Conservation (phyloP, 2,888 invertebrate species). For the Habrosyne pyritoides region DNA sequence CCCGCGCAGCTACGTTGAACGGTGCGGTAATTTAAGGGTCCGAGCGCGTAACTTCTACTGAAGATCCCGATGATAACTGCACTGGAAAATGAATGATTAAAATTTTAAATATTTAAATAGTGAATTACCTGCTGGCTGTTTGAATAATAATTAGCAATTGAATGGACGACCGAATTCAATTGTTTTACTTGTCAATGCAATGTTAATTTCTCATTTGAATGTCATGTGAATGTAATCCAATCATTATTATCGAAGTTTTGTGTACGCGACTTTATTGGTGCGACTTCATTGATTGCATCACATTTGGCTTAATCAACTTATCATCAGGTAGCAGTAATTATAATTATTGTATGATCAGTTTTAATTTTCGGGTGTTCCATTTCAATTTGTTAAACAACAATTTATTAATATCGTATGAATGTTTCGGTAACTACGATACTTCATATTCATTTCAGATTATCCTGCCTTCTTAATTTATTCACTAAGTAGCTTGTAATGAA, state of each 20-base stretch:
- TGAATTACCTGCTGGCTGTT: slow-evolving; percentile 51
- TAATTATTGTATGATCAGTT: not conserved
- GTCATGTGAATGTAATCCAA: slow-evolving; percentile 41
- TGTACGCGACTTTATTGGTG: slow-evolving; percentile 48
- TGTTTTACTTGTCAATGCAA: slow-evolving; percentile 58
- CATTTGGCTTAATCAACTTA: slow-evolving; percentile 26
- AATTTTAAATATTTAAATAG: slow-evolving; percentile 62
- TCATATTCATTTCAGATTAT: no score
- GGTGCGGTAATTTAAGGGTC: no score
- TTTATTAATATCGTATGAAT: no score
- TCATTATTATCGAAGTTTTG: slow-evolving; percentile 28
- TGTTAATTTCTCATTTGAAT: slow-evolving; percentile 62
- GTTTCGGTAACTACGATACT: no score
- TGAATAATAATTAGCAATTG: slow-evolving; percentile 62
- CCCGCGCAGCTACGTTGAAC: no score
- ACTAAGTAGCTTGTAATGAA: not conserved
- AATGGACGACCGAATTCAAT: slow-evolving; percentile 52
- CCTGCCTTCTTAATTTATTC: no score
- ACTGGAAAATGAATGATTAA: slow-evolving; percentile 44
- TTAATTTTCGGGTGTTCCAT: no score
- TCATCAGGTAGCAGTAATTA: not conserved
- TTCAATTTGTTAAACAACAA: no score
- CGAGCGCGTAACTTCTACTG: no score
- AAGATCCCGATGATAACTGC: no score
- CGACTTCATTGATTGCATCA: slow-evolving; percentile 43